Percentiles rank a stretch among this genome's conserved stretches.
Conservation (phyloP, 2,113 vertebrate species). For the Sus scrofa region T2T-Sscrofa CM000819.6:131153501-131154000, state of each 20-base stretch:
- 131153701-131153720: background rate
- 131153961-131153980: background rate
- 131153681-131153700: background rate
- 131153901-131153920: too few species aligned
- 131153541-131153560: background rate
- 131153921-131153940: too few species aligned
- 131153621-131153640: background rate
- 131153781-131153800: too few species aligned
- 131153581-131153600: background rate
- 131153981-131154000: conserved; percentile 5
- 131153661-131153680: background rate
- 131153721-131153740: background rate
- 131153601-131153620: background rate
- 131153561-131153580: background rate
- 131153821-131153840: too few species aligned
- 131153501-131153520: background rate
- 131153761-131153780: too few species aligned
- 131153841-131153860: too few species aligned
- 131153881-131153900: too few species aligned
- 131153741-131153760: too few species aligned
- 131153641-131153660: background rate
- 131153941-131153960: too few species aligned
- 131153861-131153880: too few species aligned
- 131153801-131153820: too few species aligned
- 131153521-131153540: background rate